Conservation (phyloP, 2,113 vertebrate species). For the Bambusicola thoracicus region DNA sequence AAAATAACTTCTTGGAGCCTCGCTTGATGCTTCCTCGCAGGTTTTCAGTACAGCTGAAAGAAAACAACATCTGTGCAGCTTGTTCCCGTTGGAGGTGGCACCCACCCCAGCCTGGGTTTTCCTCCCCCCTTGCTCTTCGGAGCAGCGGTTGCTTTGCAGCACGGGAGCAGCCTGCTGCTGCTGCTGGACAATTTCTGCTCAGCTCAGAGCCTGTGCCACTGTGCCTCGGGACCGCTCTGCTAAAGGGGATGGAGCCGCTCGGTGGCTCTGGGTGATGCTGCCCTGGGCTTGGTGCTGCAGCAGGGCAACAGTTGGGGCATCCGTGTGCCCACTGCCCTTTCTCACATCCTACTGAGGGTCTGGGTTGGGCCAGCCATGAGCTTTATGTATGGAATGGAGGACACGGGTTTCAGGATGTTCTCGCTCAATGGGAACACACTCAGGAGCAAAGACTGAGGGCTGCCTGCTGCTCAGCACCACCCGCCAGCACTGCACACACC, state of each 20-base stretch:
- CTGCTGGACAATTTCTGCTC: background rate
- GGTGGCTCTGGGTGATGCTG: background rate
- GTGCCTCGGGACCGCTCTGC: background rate
- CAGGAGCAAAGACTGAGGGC: background rate
- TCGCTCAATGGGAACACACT: fast-evolving
- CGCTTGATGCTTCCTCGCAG: background rate
- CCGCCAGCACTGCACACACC: no score
- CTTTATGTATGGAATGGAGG: background rate
- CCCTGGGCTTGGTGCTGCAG: background rate
- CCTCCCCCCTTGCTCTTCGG: fast-evolving
- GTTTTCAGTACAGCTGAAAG: background rate
- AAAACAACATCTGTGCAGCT: background rate
- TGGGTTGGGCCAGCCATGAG: background rate
- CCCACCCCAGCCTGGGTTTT: background rate
- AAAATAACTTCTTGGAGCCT: background rate
- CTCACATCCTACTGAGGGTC: background rate
- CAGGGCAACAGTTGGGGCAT: background rate
- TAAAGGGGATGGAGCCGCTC: background rate
- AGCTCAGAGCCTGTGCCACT: background rate
- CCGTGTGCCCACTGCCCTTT: background rate
- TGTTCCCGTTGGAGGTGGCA: background rate
- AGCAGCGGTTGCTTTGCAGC: background rate
- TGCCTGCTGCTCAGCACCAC: background rate
- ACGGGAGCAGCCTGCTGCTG: background rate
- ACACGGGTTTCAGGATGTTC: background rate